These are phyloP conservation scores for Apotomis betuletana DNA, from an alignment of 2,888 invertebrate genomes.

Conservation along the genomic window DNA sequence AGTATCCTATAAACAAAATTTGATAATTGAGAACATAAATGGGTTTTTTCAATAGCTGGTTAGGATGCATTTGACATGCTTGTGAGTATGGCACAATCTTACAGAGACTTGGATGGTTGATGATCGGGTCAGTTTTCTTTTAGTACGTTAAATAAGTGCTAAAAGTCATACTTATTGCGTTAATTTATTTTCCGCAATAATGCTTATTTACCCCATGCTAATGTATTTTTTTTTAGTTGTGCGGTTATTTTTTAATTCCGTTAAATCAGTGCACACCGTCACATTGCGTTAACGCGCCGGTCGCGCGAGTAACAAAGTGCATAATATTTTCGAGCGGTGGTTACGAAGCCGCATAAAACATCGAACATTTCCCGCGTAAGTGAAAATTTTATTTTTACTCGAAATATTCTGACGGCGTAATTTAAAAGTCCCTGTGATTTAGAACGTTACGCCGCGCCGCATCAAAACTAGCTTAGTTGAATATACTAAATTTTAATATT, in stretches of 20 bases:
- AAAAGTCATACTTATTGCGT: no score
- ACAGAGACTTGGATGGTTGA: no score
- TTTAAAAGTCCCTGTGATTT: constrained; percentile 75
- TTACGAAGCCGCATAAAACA: constrained; percentile 73
- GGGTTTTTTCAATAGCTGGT: no score
- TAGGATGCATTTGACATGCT: no score
- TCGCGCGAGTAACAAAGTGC: constrained; percentile 57
- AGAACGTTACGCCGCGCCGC: constrained; percentile 55
- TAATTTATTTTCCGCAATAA: no score
- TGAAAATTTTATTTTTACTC: constrained; percentile 71
- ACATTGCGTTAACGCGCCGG: constrained; percentile 44
- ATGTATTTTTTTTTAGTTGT: no score
- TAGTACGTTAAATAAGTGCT: no score
- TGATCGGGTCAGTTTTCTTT: no score
- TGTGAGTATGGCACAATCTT: no score
- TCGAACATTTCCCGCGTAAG: constrained; percentile 67
- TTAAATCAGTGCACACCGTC: constrained; percentile 40
- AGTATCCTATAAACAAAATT: no score
- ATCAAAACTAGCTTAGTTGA: constrained; percentile 9
- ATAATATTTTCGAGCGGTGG: constrained; percentile 62
- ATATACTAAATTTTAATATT: background rate
- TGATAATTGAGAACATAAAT: no score
- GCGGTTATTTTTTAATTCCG: background rate
- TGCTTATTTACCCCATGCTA: no score
- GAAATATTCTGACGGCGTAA: constrained; percentile 65